phyloP scores from a whole-genome alignment of 2,113 vertebrate genomes.

The Illadopsis cleaveri region DNA sequence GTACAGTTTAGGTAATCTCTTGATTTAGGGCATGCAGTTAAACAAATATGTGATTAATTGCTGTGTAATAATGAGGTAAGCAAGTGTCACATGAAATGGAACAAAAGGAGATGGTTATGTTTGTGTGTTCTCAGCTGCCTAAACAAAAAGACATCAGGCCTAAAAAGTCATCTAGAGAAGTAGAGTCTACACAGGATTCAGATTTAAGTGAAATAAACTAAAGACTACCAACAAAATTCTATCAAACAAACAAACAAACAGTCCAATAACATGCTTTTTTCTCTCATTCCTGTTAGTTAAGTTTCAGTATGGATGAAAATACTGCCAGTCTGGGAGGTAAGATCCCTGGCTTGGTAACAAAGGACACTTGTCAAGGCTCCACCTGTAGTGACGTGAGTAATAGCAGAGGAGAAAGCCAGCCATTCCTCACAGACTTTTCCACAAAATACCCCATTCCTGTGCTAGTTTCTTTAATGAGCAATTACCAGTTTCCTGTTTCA shows the following conservation, averaged over 20 bases:
- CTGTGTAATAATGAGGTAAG: neutral
- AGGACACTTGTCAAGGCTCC: neutral
- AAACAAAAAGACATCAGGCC: neutral
- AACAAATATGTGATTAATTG: neutral
- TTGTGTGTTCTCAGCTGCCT: neutral
- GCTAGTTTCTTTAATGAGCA: neutral
- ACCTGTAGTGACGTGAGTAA: neutral
- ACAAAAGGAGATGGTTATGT: neutral
- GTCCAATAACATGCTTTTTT: neutral
- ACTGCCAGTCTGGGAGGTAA: neutral
- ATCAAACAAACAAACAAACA: neutral
- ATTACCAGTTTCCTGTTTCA: neutral
- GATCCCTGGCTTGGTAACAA: neutral
- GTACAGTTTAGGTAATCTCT: neutral
- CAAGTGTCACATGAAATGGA: neutral
- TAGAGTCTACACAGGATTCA: neutral
- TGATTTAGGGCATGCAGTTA: neutral
- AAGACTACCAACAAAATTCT: neutral
- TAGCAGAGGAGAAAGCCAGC: neutral
- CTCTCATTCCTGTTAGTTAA: neutral
- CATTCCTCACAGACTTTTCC: neutral
- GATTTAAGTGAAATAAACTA: neutral
- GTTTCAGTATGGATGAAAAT: neutral
- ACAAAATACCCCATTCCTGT: neutral
- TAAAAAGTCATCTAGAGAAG: neutral